Conservation (phyloP, 2,888 invertebrate species). For the Ichneumon xanthorius region DNA sequence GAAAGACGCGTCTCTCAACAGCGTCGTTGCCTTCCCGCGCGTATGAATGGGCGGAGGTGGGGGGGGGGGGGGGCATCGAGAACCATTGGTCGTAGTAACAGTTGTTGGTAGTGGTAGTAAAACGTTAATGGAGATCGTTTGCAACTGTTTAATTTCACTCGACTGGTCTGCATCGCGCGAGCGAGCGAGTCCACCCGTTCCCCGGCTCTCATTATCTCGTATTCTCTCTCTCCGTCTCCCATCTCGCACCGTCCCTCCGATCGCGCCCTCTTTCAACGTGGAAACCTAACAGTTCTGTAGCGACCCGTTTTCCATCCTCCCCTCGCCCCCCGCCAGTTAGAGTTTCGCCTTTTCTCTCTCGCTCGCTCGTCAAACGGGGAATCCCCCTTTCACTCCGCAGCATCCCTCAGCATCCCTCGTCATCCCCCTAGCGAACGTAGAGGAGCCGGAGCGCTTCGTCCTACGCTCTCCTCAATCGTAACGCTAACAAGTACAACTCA, state of each 20-base stretch:
- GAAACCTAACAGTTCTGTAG: conserved; percentile 51
- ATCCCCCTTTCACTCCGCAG: conserved; percentile 55
- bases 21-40: conserved; percentile 38
- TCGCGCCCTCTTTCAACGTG: conserved; percentile 61
- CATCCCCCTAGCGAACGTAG: conserved; percentile 1
- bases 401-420: conserved; percentile 58
- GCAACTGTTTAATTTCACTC: conserved; percentile 74
- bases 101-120: conserved; percentile 36
- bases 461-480: conserved; percentile 64
- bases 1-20: conserved; percentile 61
- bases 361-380: conserved; percentile 12
- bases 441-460: conserved; percentile 29
- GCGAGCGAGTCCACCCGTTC: conserved; percentile 39
- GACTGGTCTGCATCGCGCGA: conserved; percentile 61
- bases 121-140: conserved; percentile 73
- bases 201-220: conserved; percentile 71
- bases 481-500: conserved; percentile 74
- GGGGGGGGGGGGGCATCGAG: conserved; percentile 34
- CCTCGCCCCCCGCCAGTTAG: conserved; percentile 5
- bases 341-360: conserved; percentile 41
- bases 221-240: conserved; percentile 63
- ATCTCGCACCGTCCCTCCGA: conserved; percentile 23
- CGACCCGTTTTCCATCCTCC: conserved; percentile 56
- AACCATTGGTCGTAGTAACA: conserved; percentile 44
- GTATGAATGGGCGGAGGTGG: conserved; percentile 36